These are phyloP conservation scores for Nibea albiflora DNA, from an alignment of 2,113 vertebrate genomes.

Conservation along the genomic window DNA sequence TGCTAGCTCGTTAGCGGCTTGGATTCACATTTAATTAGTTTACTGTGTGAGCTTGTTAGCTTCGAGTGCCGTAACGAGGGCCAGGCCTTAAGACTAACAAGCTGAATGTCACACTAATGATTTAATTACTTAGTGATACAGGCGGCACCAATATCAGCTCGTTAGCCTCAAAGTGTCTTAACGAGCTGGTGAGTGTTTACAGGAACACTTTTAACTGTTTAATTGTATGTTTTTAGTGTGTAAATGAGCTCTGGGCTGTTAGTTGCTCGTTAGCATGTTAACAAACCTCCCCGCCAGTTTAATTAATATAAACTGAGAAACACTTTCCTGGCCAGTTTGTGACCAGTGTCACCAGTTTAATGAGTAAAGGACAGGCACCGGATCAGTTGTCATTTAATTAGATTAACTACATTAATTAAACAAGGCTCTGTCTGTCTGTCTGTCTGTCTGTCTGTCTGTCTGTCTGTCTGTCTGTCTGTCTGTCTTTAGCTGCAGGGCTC, in stretches of 20 bases:
- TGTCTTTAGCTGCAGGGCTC: constrained; percentile 55
- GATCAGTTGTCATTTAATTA: no score
- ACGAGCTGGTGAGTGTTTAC: constrained; percentile 47
- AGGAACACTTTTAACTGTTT: background rate
- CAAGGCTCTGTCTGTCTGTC: no score
- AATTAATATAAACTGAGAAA: background rate
- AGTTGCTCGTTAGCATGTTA: background rate
- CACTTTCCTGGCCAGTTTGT: background rate
- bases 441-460: no score
- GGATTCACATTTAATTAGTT: constrained; percentile 24
- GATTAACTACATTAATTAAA: no score
- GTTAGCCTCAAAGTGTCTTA: constrained; percentile 24
- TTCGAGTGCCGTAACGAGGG: background rate
- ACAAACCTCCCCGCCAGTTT: background rate
- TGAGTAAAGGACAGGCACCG: no score
- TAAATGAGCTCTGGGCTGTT: constrained; percentile 12
- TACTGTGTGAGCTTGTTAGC: constrained; percentile 10
- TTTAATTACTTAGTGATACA: constrained; percentile 23
- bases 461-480: no score
- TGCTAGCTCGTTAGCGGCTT: background rate
- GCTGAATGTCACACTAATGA: constrained; percentile 15
- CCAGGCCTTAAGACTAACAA: constrained; percentile 12
- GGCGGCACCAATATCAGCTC: constrained; percentile 4
- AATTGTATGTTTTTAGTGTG: constrained; percentile 32
- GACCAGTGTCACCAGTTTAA: background rate